These are phyloP conservation scores for Anhinga anhinga DNA, from an alignment of 2,113 vertebrate species.

Conservation along the genomic window DNA sequence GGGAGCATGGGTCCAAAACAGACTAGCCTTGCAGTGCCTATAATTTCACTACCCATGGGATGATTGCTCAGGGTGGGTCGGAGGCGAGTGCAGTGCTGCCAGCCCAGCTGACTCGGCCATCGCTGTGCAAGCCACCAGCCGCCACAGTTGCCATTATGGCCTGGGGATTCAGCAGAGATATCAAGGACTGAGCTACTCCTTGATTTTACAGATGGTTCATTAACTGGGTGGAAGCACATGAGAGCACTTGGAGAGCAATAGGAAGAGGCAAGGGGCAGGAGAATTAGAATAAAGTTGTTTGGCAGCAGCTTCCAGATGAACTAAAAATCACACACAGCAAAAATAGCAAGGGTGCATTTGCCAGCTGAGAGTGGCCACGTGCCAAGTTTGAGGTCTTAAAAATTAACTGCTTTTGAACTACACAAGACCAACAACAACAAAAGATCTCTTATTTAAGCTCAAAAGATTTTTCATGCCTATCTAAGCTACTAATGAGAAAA, in stretches of 20 bases:
- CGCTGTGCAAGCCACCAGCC: neutral
- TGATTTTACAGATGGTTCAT: constrained; percentile 59
- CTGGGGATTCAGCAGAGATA: neutral
- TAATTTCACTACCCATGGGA: neutral
- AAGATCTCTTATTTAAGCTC: constrained; percentile 58
- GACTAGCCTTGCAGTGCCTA: neutral
- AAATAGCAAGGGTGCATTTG: constrained; percentile 57
- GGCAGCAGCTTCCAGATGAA: constrained; percentile 58
- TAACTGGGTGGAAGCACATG: constrained; percentile 58
- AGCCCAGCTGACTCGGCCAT: neutral
- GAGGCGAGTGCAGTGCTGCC: neutral
- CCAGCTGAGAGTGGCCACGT: constrained; percentile 47
- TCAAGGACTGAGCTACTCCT: constrained; percentile 10
- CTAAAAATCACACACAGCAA: constrained; percentile 63
- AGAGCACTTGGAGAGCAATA: constrained; percentile 59
- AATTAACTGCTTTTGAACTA: constrained; percentile 70
- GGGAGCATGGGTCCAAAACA: neutral
- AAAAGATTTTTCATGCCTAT: constrained; percentile 62
- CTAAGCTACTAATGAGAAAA: constrained; percentile 58
- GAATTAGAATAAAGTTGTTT: constrained; percentile 59
- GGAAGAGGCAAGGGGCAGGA: constrained; percentile 59
- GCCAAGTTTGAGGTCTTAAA: constrained; percentile 66
- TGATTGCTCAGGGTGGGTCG: fast-evolving
- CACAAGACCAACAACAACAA: constrained; percentile 60
- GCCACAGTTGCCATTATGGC: neutral